These are phyloP conservation scores for Gallinago jamesoni DNA, from an alignment of 2,113 vertebrate genomes.

Conservation along the genomic window DNA sequence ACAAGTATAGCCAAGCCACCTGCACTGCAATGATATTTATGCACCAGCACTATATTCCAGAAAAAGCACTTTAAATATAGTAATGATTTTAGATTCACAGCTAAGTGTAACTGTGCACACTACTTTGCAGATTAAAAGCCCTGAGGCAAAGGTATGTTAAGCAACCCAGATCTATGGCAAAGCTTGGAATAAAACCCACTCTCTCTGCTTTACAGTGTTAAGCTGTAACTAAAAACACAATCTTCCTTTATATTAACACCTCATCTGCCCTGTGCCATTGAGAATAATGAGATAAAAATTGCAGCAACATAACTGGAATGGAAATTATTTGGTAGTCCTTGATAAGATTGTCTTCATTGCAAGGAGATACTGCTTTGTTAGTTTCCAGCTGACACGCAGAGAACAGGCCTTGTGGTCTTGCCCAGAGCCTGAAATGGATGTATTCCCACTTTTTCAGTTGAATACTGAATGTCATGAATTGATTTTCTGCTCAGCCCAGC, in stretches of 20 bases:
- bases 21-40: not conserved
- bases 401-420: not conserved
- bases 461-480: not conserved
- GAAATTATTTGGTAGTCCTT: not conserved
- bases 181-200: not conserved
- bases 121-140: not conserved
- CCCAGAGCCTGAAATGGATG: not conserved
- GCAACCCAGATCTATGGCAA: not conserved
- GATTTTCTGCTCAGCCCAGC: not conserved
- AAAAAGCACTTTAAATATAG: not conserved
- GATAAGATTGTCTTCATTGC: not conserved
- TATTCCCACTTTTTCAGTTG: not conserved
- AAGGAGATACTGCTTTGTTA: not conserved
- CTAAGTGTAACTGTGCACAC: not conserved
- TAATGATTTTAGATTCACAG: slow-evolving; percentile 1
- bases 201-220: not conserved
- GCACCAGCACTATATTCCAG: not conserved
- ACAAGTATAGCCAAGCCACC: not conserved
- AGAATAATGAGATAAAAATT: slow-evolving; percentile 25
- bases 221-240: slow-evolving; percentile 10
- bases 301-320: not conserved
- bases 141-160: not conserved
- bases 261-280: not conserved
- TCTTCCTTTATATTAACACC: not conserved
- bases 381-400: not conserved